Percentiles rank a stretch among this genome's conserved stretches.
Conservation (phyloP, 2,113 vertebrate genomes). For the Hydropotes inermis region DNA sequence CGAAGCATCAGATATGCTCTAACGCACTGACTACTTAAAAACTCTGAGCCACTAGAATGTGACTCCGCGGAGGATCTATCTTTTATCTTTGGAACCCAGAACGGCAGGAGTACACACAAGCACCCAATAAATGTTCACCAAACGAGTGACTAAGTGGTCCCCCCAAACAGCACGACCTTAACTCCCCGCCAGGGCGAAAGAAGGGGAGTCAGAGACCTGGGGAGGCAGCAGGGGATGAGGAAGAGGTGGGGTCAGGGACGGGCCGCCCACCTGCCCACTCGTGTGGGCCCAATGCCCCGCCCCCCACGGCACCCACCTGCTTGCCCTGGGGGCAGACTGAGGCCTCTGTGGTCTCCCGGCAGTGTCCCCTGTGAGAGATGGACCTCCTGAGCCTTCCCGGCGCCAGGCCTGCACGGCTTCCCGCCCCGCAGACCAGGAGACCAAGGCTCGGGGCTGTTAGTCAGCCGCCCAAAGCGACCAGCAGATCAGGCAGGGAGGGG, state of each 20-base stretch:
- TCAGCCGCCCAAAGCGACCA: background rate
- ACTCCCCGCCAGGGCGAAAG: background rate
- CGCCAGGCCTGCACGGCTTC: fast-evolving
- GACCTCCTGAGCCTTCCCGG: background rate
- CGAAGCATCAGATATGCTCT: background rate
- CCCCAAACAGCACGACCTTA: background rate
- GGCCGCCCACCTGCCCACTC: background rate
- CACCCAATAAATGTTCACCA: background rate
- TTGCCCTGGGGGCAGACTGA: background rate
- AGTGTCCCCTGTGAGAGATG: constrained; percentile 53
- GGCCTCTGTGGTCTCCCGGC: constrained; percentile 52
- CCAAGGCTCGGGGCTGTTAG: background rate
- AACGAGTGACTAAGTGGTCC: background rate
- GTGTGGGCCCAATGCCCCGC: fast-evolving
- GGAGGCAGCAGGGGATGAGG: background rate
- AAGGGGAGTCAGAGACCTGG: background rate
- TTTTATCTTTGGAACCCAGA: background rate
- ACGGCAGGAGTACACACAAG: background rate
- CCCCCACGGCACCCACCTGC: constrained; percentile 40
- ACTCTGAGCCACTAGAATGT: background rate
- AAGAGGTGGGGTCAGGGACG: fast-evolving
- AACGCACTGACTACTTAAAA: background rate
- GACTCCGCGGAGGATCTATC: background rate
- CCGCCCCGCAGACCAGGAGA: background rate
- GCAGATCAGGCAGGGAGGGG: background rate